Conservation (phyloP, 1,140 invertebrate genomes). For the Belonocnema kinseyi region DNA sequence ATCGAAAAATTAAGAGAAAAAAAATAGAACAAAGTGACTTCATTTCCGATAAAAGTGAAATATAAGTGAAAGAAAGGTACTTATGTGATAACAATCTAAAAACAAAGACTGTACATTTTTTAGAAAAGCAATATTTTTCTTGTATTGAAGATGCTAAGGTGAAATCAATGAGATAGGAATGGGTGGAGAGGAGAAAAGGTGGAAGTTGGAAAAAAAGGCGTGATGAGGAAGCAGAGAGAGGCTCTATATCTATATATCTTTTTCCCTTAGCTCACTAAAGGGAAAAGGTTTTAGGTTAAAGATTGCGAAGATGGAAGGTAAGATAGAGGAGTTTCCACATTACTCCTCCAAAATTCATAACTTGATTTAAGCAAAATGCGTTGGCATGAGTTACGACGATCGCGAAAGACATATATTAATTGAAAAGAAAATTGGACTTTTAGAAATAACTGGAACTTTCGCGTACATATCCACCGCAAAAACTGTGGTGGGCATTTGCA, state of each 20-base stretch:
- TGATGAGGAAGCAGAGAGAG: constrained; percentile 4
- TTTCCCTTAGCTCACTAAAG: background rate
- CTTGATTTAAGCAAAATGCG: constrained; percentile 50
- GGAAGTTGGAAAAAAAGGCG: background rate
- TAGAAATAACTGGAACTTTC: background rate
- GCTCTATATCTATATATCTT: background rate
- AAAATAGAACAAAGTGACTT: too few relatives aligned
- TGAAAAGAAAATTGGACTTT: constrained; percentile 12
- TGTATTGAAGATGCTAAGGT: background rate
- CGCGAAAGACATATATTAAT: background rate
- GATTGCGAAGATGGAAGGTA: constrained; percentile 36
- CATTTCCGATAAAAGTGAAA: too few relatives aligned
- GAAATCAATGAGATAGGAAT: background rate
- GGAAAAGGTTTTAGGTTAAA: constrained; percentile 41
- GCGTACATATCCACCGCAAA: background rate
- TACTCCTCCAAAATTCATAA: constrained; percentile 55
- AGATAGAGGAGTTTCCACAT: constrained; percentile 48
- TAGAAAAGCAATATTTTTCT: too few relatives aligned
- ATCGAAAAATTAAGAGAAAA: too few relatives aligned
- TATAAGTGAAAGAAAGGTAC: too few relatives aligned
- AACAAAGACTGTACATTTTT: too few relatives aligned
- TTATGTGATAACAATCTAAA: too few relatives aligned
- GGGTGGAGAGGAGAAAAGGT: background rate
- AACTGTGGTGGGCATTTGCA: background rate
- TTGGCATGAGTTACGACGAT: constrained; percentile 23